Evolutionary conservation across 2,888 invertebrate species (phyloP), one percentile per base, ranked within the genome.

Genomic region (Limnephilus rhombicus): DNA sequence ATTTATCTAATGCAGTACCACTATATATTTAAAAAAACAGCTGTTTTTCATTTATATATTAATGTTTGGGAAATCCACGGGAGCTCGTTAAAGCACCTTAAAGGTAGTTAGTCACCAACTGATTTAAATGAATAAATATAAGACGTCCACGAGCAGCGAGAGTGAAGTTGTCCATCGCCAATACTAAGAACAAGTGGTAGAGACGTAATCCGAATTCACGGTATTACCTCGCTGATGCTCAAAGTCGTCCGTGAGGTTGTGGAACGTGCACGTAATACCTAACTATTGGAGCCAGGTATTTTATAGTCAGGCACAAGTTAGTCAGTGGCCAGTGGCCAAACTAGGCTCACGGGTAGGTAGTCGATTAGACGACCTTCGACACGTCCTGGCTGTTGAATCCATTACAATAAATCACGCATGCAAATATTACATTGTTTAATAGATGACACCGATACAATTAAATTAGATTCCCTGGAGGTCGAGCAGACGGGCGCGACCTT

Each of bases 401-500:
- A 87, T 45, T 45, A 87, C 41, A 87, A 87, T 87, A 87, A 87
- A 53, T 85, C 85, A 85, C 29, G 85, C 85, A 37, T 85, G 31
- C 37, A 24, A 85, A 85, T 85, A 85, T 37, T 85, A 85, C 85
- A 85, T 85, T 85, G 85, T 85, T 34, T 41, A 85, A 85, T 85
- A 34, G 85, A 85, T 85, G 85, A 85, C 85, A 85, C 85, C 85
- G 85, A 85, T 85, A 85, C 85, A 85, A 85, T 85, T 85, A 85
- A 81, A 85, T 85, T 85, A 34, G 85, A 85, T 41, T 85, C 31
- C 12, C 41, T 7, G 24, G 85, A 85, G 85, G 68, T 68, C 24
- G 68, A 37, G n/a, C 85, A 85, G 41, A n/a, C 37, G 34, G 41
- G 9, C 41, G 41, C 24, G 85, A 85, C 85, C 85, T 85, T 85